These are phyloP conservation scores for Cerceris rybyensis DNA, from an alignment of 2,888 invertebrate species.

Conservation along the genomic window DNA sequence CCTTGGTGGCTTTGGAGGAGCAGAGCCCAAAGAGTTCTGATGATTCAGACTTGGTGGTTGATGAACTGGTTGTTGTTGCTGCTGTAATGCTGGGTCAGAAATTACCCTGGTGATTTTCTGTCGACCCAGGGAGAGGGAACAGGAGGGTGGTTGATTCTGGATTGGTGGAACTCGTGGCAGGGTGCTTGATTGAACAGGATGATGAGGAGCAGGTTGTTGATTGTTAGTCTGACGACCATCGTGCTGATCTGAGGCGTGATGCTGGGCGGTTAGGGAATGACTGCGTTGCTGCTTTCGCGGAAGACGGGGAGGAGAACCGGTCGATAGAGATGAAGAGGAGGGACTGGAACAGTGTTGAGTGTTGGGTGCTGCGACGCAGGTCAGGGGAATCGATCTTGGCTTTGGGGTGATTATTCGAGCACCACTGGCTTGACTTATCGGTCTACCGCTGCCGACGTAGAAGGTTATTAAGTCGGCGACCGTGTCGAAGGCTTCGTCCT, in stretches of 20 bases:
- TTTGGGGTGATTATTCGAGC: slow-evolving; percentile 94
- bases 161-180: slow-evolving; percentile 76
- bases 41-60: slow-evolving; percentile 69
- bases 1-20: slow-evolving; percentile 87
- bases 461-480: slow-evolving; percentile 96
- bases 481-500: slow-evolving; percentile 96
- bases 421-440: slow-evolving; percentile 94
- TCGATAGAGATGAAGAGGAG: slow-evolving; percentile 84
- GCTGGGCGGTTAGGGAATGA: slow-evolving; percentile 88
- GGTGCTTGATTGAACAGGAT: slow-evolving; percentile 74
- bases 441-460: slow-evolving; percentile 94
- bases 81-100: slow-evolving; percentile 83
- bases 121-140: slow-evolving; percentile 77
- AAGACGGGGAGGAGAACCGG: slow-evolving; percentile 79
- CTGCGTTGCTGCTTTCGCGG: slow-evolving; percentile 87
- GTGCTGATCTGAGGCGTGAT: slow-evolving; percentile 60
- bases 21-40: slow-evolving; percentile 65
- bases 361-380: slow-evolving; percentile 72
- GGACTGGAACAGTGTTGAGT: slow-evolving; percentile 81
- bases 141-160: slow-evolving; percentile 76
- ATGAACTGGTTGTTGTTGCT: slow-evolving; percentile 65
- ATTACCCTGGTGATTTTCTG: slow-evolving; percentile 84
- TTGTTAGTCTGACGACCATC: slow-evolving; percentile 27
- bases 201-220: slow-evolving; percentile 57
- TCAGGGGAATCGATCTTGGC: slow-evolving; percentile 90